A percentile compares a stretch with the other conserved stretches of the same genome.
phyloP scores from a whole-genome alignment of 2,113 vertebrate genomes.

The Pteronura brasiliensis region DNA sequence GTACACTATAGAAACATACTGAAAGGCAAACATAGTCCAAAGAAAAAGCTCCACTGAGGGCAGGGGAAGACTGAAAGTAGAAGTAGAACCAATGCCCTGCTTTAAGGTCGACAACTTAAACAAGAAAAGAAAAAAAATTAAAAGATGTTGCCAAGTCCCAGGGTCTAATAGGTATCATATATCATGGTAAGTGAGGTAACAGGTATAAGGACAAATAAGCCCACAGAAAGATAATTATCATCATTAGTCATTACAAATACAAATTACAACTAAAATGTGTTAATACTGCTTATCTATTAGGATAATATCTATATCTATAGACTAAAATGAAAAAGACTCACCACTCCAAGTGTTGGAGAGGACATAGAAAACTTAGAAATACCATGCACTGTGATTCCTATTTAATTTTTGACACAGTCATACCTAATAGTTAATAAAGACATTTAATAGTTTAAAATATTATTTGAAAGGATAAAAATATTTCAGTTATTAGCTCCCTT shows the following conservation, averaged over 20 bases:
- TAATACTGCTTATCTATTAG: background rate
- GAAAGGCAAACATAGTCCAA: background rate
- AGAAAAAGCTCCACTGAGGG: background rate
- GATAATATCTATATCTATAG: background rate
- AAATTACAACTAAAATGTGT: background rate
- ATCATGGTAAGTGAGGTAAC: background rate
- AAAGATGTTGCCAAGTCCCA: background rate
- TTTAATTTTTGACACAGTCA: background rate
- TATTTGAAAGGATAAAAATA: background rate
- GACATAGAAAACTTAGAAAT: background rate
- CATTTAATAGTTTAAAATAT: background rate
- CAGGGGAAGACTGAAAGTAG: background rate
- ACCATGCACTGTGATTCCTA: background rate
- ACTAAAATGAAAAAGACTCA: background rate
- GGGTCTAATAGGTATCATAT: background rate
- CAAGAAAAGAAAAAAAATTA: fast-evolving
- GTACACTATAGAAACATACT: background rate
- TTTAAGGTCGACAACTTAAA: background rate
- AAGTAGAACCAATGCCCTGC: background rate
- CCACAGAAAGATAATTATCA: background rate
- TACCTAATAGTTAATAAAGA: background rate
- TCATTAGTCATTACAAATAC: background rate
- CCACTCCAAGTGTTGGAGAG: background rate
- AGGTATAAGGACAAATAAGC: background rate
- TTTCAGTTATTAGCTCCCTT: background rate